phyloP scores from a whole-genome alignment of 23 tunicate genomes.

The Ciona savignyi region DNA sequence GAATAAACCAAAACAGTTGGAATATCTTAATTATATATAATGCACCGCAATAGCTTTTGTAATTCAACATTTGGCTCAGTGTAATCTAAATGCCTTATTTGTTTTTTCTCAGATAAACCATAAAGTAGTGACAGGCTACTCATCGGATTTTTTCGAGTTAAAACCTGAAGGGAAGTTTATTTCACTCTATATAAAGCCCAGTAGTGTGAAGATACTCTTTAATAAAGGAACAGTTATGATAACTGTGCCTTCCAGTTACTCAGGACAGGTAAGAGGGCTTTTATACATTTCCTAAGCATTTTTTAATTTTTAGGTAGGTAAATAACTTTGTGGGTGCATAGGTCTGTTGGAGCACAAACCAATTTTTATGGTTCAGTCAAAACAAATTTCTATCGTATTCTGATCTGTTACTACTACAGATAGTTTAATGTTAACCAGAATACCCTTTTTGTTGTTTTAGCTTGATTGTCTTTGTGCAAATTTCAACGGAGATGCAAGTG shows the following conservation, averaged over 20 bases:
- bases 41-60: too few relatives aligned
- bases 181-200: slow-evolving; percentile 2
- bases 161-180: slow-evolving; percentile 3
- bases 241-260: slow-evolving; percentile 24
- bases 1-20: too few relatives aligned
- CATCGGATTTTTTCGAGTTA: background rate
- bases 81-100: background rate
- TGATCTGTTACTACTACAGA: too few relatives aligned
- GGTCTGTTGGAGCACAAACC: too few relatives aligned
- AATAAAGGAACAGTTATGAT: slow-evolving; percentile 23
- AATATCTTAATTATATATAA: too few relatives aligned
- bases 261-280: slow-evolving; percentile 18
- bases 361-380: too few relatives aligned
- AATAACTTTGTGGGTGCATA: too few relatives aligned
- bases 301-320: too few relatives aligned
- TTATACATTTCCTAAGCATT: too few relatives aligned
- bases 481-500: slow-evolving; percentile 15
- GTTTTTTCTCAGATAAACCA: slow-evolving; percentile 12
- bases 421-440: too few relatives aligned
- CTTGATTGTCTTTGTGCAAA: slow-evolving; percentile 44
- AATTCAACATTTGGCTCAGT: background rate
- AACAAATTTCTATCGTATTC: too few relatives aligned
- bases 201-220: slow-evolving; percentile 13
- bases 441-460: too few relatives aligned
- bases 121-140: slow-evolving; percentile 12